Conservation (phyloP, 1,140 invertebrate species). For the Drosophila trapezifrons region DNA sequence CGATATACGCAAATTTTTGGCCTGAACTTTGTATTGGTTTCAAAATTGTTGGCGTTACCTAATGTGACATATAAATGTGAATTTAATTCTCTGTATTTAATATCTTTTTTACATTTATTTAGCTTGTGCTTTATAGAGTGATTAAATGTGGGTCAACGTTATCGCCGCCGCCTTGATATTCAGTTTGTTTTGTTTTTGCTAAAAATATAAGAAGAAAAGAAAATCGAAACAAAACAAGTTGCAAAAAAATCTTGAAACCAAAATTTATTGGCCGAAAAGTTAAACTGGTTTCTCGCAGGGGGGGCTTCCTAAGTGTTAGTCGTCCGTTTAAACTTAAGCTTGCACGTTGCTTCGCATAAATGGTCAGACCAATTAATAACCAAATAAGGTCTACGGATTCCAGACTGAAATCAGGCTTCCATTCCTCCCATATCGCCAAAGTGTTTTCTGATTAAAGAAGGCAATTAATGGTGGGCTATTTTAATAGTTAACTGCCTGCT, state of each 20-base stretch:
- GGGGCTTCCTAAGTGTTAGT: slow-evolving; percentile 39
- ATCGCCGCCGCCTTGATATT: slow-evolving; percentile 26
- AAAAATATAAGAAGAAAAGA: too few relatives aligned
- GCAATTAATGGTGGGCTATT: background rate
- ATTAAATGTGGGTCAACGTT: slow-evolving; percentile 60
- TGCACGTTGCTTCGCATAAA: slow-evolving; percentile 10
- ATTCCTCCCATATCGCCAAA: background rate
- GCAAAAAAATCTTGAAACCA: slow-evolving; percentile 36
- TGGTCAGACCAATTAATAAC: slow-evolving; percentile 4
- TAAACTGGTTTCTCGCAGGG: slow-evolving; percentile 58
- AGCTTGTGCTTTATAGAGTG: slow-evolving; percentile 15
- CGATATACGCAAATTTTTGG: slow-evolving; percentile 17
- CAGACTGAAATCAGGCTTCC: background rate
- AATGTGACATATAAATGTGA: slow-evolving; percentile 12
- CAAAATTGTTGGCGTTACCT: slow-evolving; percentile 25
- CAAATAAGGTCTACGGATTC: background rate
- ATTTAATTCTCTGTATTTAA: background rate
- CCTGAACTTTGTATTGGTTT: slow-evolving; percentile 38
- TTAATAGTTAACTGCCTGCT: background rate
- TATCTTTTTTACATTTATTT: slow-evolving; percentile 14
- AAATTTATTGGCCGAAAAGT: slow-evolving; percentile 39
- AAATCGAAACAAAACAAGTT: slow-evolving; percentile 47
- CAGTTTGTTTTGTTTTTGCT: slow-evolving; percentile 33
- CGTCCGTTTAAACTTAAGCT: slow-evolving; percentile 22
- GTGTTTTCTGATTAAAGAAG: background rate